Conservation (phyloP, 2,797 vertebrate species). For the Avahi laniger region DNA sequence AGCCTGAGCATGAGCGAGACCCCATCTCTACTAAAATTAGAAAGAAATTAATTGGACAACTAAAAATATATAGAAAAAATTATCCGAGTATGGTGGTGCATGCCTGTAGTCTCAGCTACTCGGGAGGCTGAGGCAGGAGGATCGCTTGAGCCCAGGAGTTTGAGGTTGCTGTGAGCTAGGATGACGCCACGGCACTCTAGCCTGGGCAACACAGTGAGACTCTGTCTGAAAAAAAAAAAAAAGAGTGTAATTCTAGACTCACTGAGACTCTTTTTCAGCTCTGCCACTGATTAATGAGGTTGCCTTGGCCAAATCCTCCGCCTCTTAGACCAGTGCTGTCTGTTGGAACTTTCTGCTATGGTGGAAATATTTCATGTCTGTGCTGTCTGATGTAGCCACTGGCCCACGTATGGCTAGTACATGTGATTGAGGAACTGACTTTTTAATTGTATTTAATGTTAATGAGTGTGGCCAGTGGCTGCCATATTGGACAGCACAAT, state of each 20-base stretch:
- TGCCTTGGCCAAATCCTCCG: background rate
- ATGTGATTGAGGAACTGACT: background rate
- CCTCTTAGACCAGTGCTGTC: background rate
- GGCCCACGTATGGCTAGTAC: background rate
- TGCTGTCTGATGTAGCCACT: background rate
- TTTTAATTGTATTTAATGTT: background rate
- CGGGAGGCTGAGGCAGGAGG: too few species aligned
- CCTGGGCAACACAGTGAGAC: too few species aligned
- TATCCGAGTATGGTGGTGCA: too few species aligned
- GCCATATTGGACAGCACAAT: background rate
- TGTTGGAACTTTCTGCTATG: accelerated
- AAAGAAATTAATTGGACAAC: too few species aligned
- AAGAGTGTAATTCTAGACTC: background rate
- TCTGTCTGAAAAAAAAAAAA: too few species aligned
- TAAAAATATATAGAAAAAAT: too few species aligned
- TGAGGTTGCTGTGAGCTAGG: too few species aligned
- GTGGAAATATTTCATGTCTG: background rate
- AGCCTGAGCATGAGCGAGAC: too few species aligned
- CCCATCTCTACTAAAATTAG: too few species aligned
- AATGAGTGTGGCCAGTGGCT: background rate
- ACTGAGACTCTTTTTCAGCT: background rate
- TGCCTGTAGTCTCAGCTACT: too few species aligned
- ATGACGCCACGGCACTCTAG: too few species aligned
- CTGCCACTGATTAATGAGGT: background rate
- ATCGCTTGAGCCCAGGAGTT: too few species aligned